Percentiles rank a stretch among this genome's conserved stretches.
These are phyloP conservation scores for Astur gentilis DNA, from an alignment of 2,113 vertebrate species.

Conservation along the genomic window DNA sequence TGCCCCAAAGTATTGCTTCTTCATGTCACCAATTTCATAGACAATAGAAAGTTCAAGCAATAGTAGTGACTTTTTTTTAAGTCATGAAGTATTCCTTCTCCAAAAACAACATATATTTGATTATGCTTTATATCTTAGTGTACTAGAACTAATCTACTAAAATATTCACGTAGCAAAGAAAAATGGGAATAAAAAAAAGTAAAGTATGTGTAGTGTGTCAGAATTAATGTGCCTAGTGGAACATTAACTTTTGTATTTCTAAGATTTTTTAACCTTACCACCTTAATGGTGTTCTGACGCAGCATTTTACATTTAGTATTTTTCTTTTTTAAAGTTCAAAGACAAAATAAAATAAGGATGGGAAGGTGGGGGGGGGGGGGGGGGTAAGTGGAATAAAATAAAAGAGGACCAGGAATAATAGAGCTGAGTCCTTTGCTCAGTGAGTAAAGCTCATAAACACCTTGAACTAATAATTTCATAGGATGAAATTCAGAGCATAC, in stretches of 20 bases:
- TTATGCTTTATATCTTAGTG: not conserved
- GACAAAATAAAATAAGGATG: not conserved
- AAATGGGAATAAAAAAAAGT: not conserved
- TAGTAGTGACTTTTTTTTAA: not conserved
- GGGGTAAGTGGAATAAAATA: not conserved
- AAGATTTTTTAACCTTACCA: not conserved
- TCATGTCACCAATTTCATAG: not conserved
- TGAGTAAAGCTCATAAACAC: not conserved
- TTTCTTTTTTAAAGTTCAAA: not conserved
- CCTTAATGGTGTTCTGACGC: not conserved
- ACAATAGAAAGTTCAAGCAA: not conserved
- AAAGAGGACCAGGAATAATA: not conserved
- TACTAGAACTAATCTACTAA: slow-evolving; percentile 8
- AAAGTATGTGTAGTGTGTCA: not conserved
- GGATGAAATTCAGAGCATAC: not conserved
- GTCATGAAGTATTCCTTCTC: not conserved
- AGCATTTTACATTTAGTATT: not conserved
- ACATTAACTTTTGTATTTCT: slow-evolving; percentile 6
- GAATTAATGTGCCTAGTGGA: not conserved
- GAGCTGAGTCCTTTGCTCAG: not conserved
- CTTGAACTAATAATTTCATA: not conserved
- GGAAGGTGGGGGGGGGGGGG: not conserved
- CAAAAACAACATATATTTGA: not conserved
- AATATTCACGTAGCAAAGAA: slow-evolving; percentile 22
- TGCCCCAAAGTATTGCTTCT: not conserved